Base-by-base conservation (phyloP, 2,888 invertebrate species). In the Heterodera filipjevi region DNA sequence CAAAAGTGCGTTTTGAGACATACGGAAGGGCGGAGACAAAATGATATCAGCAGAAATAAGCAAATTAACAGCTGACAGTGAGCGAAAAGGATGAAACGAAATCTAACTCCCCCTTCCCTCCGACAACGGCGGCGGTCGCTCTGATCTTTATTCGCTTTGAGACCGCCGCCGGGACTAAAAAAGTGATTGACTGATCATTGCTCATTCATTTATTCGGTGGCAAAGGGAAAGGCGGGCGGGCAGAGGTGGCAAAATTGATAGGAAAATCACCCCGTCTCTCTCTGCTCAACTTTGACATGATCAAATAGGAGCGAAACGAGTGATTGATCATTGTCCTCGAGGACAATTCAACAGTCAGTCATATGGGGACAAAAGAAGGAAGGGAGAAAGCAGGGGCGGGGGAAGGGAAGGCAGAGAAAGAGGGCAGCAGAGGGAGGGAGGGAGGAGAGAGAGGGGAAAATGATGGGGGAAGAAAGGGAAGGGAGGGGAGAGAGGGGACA, bases 121-220 rank as follows among this genome's bases (percentile, higher is more conserved):
- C 39, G 39, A 39, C 39, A 39, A 39, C 22, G 59, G n/a, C 59
- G 22, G 59, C 22, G 59, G 59, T n/a, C 59, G 22, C 19, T n/a
- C 59, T 27, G 59, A 59, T 59, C 59, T 59, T 59, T 49, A 49
- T 59, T 59, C 59, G 5, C 59, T 59, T 59, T 59, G 59, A 59
- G 59, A 27, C 22, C 59, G n/a, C 59, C n/a, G 59, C 5, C 59
- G 22, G n/a, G 3, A n/a, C 59, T n/a, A 59, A 59, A 59, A 39
- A 59, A 59, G n/a, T n/a, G n/a, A 59, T 16, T 59, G 59, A 59
- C n/a, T n/a, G n/a, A n/a, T 3, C 59, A 59, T 22, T 10, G 59
- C 27, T n/a, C n/a, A 59, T 59, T 27, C 59, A 59, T 59, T 59
- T 27, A 59, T 6, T 22, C 59, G 59, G n/a, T n/a, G 8, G 27